phyloP scores from a whole-genome alignment of 2,113 vertebrate genomes.

The Patagioenas fasciata region DNA sequence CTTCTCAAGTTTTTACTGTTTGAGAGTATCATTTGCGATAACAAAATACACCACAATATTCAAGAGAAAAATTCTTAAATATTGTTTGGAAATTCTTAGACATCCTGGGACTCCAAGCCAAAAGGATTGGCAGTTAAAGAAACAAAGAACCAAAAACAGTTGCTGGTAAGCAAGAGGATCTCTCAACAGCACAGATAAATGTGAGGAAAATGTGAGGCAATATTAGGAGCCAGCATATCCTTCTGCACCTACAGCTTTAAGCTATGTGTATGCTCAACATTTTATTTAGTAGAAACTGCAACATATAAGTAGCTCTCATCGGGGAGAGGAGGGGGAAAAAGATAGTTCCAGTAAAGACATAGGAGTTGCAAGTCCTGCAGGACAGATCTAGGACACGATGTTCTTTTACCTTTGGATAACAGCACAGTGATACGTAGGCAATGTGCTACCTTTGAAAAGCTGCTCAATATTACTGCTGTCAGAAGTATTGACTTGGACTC shows the following conservation, averaged over 20 bases:
- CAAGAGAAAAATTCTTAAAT: neutral
- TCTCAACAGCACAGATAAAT: neutral
- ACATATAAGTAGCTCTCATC: neutral
- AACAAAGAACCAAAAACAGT: neutral
- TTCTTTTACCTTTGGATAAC: neutral
- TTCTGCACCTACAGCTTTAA: neutral
- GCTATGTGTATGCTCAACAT: neutral
- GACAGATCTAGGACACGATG: neutral
- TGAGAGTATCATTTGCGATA: neutral
- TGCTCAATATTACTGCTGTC: neutral
- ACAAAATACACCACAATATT: neutral
- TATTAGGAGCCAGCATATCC: neutral
- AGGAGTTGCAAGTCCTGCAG: neutral
- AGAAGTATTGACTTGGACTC: neutral
- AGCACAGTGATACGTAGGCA: neutral
- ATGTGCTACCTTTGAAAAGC: neutral
- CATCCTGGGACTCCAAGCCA: neutral
- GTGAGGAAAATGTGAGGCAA: neutral
- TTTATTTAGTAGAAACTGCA: neutral
- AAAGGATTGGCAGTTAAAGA: neutral
- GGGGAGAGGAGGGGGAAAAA: neutral
- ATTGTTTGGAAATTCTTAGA: neutral
- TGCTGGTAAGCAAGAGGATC: neutral
- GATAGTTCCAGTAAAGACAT: neutral
- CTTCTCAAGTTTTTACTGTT: neutral